A percentile compares a stretch with the other conserved stretches of the same genome.
Evolutionary conservation across 2,888 invertebrate genomes (phyloP).

Genomic region (Cerastis leucographa): DNA sequence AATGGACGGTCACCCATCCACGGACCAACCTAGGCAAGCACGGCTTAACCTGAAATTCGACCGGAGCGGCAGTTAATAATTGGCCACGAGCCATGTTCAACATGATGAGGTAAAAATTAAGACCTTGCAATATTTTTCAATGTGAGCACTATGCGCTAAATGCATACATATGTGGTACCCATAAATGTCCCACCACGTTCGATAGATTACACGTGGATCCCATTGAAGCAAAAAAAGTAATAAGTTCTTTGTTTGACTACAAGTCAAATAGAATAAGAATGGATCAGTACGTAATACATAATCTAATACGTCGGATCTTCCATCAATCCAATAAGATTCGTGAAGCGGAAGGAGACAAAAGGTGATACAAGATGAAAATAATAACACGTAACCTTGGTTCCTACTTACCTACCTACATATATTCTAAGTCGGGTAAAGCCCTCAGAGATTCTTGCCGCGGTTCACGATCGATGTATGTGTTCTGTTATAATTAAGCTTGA

Average conservation of each 20-base stretch:
- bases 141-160: not conserved
- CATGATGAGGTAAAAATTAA: not conserved
- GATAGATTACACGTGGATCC: constrained; percentile 10
- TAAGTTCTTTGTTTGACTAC: constrained; percentile 4
- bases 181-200: not conserved
- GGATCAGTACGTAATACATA: constrained; percentile 33
- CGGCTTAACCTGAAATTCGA: no score
- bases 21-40: no score
- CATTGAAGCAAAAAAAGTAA: constrained; percentile 38
- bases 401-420: constrained; percentile 9
- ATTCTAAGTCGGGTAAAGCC: constrained; percentile 49
- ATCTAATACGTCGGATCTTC: constrained; percentile 49
- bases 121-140: not conserved
- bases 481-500: constrained; percentile 25
- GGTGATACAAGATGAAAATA: constrained; percentile 47
- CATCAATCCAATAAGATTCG: constrained; percentile 49
- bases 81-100: no score
- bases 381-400: constrained; percentile 41
- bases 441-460: constrained; percentile 19
- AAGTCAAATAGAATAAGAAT: constrained; percentile 27
- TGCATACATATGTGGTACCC: not conserved
- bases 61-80: no score
- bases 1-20: no score
- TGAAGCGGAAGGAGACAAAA: constrained; percentile 40
- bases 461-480: constrained; percentile 38